Base-by-base conservation (phyloP, 2,797 vertebrate species). In the Dallia pectoralis region DNA sequence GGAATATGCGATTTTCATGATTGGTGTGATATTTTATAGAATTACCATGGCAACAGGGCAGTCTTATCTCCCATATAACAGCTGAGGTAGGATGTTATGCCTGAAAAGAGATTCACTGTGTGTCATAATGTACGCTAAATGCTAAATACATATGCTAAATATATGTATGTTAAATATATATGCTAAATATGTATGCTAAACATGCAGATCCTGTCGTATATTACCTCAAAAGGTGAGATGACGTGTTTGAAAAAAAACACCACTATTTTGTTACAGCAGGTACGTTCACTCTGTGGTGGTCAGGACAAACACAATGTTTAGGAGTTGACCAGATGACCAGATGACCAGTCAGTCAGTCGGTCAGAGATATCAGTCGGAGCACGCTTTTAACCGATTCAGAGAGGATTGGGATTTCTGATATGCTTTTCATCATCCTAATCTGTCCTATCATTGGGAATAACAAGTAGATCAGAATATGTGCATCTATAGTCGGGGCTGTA, bases 41-140 rank as follows among this genome's bases (percentile, higher is more conserved):
- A 86, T 84, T 71, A 73, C 82, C 78, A 89, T 86, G 81, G 85
- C 84, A 87, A 86, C 84, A 75, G 75, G 53, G 59, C 47, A 27
- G 2, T 36, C 67, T 84, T 80, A 76, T 72, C 75, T 69, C 53
- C 19, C 75, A 71, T 74, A 64, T 77, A 74, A 32, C 51, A 70
- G 47, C 79, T 74, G 68, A 29, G 25, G 47, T 59, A 70, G 72
- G 44, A 69, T 59, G 65, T 77, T 76, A 40, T 79, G 73, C 67
- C 71, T 71, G 29, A 70, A 65, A 9, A 48, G 70, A 18, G 32
- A 33, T 25, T 4, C 25, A 44, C 40, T 44, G 40, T 44, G n/a
- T n/a, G n/a, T n/a, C n/a, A n/a, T n/a, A n/a, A n/a, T n/a, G n/a
- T n/a, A n/a, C n/a, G n/a, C n/a, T n/a, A n/a, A n/a, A n/a, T n/a